These are phyloP conservation scores for Tapirus indicus DNA, from an alignment of 2,797 vertebrate species.

Conservation along the genomic window DNA sequence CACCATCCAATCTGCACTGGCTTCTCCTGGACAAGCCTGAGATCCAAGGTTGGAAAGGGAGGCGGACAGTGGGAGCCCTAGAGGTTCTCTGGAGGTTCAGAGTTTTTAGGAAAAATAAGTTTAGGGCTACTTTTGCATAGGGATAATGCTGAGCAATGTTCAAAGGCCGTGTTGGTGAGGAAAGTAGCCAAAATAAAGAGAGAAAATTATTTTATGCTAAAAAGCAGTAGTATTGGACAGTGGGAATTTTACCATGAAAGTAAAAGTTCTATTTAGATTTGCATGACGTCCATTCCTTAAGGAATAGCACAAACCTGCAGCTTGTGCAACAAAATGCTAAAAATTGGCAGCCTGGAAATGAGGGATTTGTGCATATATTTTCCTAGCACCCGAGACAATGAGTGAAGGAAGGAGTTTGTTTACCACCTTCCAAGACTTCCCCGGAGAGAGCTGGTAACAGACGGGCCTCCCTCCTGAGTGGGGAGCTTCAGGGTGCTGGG, in stretches of 20 bases:
- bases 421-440: not conserved
- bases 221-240: not conserved
- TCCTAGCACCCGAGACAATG: not conserved
- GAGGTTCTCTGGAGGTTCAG: not conserved
- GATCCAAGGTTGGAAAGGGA: not conserved
- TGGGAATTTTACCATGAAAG: not conserved
- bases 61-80: not conserved
- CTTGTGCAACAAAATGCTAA: not conserved
- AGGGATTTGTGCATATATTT: not conserved
- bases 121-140: not conserved
- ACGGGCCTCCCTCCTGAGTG: not conserved
- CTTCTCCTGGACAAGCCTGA: not conserved
- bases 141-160: not conserved
- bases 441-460: not conserved
- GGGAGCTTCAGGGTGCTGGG: not conserved
- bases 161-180: not conserved
- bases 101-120: not conserved
- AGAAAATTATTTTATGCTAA: not conserved
- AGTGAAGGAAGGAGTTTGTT: slow-evolving; percentile 14
- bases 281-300: not conserved
- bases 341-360: not conserved
- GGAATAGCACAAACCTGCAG: not conserved
- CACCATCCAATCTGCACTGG: not conserved
- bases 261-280: not conserved
- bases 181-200: not conserved